Base-by-base conservation (phyloP, 2,888 invertebrate genomes). In the Corythucha ciliata region DNA sequence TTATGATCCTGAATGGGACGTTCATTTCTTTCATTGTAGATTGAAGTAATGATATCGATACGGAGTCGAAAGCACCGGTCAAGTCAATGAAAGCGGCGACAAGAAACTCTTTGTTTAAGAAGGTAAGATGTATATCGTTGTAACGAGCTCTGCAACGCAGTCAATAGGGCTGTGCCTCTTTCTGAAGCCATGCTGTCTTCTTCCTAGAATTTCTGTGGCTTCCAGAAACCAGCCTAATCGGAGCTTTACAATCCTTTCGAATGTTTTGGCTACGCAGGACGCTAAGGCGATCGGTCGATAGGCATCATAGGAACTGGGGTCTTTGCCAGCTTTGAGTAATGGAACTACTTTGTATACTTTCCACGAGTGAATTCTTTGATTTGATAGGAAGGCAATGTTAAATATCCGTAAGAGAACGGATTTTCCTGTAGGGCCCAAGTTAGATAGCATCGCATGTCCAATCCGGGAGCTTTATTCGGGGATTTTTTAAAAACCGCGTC, bases 281-380 rank as follows among this genome's bases (percentile, higher is more conserved):
- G 56, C 52, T 18, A 60, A 18, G 0, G 51, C 56, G 10, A 58
- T 60, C n/a, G 58, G 59, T n/a, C 57, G 16, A 14, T 54, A 57
- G 6, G 55, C 54, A 1, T 53, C 48, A 1, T 42, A 20, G 12
- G 32, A 5, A n/a, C 24, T 12, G n/a, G 33, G 32, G 25, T 50
- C 21, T 42, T 50, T 44, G 3, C 20, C 26, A 2, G 46, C 25
- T 40, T 60, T 60, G 2, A 54, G 49, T 2, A 60, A 55, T 7
- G 58, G 58, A 18, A 54, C 51, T 1, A 58, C 52, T 6, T 24
- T 22, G 4, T 55, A 52, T 2, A 52, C 20, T 16, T 44, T 53
- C 58, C 59, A 60, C 6, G 49, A 53, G 2, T 32, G 49, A 7
- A 55, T 21, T 7, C 27, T 24, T 8, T n/a, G n/a, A n/a, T n/a